Percentiles rank a stretch among this genome's conserved stretches.
These are phyloP conservation scores for Lepidostoma basale DNA, from an alignment of 1,140 invertebrate species.

Conservation along the genomic window DNA sequence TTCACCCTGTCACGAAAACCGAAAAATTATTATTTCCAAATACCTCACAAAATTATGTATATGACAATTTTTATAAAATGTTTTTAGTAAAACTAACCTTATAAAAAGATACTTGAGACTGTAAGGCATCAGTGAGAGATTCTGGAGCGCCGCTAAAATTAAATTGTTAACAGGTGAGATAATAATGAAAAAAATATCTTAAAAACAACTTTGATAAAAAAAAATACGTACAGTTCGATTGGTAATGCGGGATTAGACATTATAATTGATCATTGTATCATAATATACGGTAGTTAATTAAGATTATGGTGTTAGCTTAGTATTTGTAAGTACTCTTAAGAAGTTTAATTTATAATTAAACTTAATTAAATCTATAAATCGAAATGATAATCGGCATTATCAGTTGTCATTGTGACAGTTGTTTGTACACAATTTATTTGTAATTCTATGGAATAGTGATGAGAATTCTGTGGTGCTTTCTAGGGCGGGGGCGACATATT, in stretches of 20 bases:
- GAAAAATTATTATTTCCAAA: not conserved
- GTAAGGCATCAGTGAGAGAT: conserved; percentile 49
- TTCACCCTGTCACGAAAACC: conserved; percentile 51
- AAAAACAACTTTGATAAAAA: no score
- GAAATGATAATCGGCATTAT: not conserved
- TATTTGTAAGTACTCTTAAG: no score
- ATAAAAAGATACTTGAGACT: conserved; percentile 57
- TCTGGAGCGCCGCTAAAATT: conserved; percentile 37
- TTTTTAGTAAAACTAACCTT: conserved; percentile 49
- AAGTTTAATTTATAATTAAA: no score
- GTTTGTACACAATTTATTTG: not conserved
- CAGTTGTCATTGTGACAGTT: not conserved
- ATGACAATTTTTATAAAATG: not conserved
- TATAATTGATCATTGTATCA: no score
- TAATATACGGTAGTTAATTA: no score
- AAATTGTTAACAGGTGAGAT: not conserved
- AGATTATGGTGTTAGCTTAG: no score
- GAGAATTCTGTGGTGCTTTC: not conserved
- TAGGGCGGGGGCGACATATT: no score
- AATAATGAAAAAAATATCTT: no score
- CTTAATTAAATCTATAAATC: no score
- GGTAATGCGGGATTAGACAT: no score
- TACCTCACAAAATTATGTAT: not conserved
- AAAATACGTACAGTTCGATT: no score
- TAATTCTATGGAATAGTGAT: not conserved